These are phyloP conservation scores for Dipodomys ordii DNA, from an alignment of 2,113 vertebrate species.

Conservation along the genomic window DNA sequence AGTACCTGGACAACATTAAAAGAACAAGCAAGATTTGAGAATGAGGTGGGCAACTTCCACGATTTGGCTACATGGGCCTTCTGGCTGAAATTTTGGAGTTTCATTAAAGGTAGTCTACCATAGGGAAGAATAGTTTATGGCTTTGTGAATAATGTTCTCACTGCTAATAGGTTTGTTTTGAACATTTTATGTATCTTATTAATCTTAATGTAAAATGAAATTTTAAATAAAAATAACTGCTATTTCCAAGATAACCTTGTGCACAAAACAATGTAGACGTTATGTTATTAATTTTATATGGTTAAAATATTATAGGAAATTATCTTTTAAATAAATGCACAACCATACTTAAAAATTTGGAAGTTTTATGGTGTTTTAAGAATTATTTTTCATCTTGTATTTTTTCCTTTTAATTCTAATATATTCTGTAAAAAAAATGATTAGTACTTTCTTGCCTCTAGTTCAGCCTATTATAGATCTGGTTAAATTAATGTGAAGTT, in stretches of 20 bases:
- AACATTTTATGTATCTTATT: slow-evolving; percentile 56
- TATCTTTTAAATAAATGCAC: slow-evolving; percentile 76
- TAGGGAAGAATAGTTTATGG: background rate
- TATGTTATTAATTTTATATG: slow-evolving; percentile 56
- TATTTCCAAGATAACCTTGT: slow-evolving; percentile 32
- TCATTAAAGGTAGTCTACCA: background rate
- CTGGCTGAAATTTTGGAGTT: background rate
- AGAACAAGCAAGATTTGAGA: too few species aligned
- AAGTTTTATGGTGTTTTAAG: slow-evolving; percentile 72
- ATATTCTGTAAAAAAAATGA: slow-evolving; percentile 67
- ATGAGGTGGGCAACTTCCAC: too few species aligned
- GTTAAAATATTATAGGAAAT: slow-evolving; percentile 55
- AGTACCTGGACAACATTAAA: too few species aligned
- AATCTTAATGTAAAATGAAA: slow-evolving; percentile 36
- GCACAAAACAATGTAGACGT: slow-evolving; percentile 44
- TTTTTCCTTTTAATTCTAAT: slow-evolving; percentile 81
- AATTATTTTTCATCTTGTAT: slow-evolving; percentile 77
- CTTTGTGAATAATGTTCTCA: slow-evolving; percentile 25
- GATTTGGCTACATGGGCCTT: too few species aligned
- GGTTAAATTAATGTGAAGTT: slow-evolving; percentile 78
- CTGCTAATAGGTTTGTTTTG: background rate
- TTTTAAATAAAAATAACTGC: slow-evolving; percentile 47
- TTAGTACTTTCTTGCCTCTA: slow-evolving; percentile 72
- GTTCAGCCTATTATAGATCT: slow-evolving; percentile 78
- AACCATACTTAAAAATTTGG: slow-evolving; percentile 71